Evolutionary conservation across 2,797 vertebrate genomes (phyloP).

Genomic region (Melanotaenia nigrans): DNA sequence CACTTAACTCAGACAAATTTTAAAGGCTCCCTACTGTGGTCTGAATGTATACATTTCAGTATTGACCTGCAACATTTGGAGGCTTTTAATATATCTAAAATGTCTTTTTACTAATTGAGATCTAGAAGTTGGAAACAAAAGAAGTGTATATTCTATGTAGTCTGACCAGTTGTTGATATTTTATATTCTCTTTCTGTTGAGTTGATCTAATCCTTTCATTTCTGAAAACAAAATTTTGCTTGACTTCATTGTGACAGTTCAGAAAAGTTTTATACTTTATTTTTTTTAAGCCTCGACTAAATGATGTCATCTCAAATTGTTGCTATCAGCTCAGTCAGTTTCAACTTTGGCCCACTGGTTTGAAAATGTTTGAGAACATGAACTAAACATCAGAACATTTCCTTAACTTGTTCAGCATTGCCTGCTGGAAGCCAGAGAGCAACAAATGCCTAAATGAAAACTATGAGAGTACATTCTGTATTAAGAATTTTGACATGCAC

Average conservation of each 20-base stretch:
- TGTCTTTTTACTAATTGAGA: not conserved
- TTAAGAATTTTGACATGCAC: constrained; percentile 21
- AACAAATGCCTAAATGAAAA: constrained; percentile 46
- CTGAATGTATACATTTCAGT: not conserved
- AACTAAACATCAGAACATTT: constrained; percentile 4
- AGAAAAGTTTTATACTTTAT: not conserved
- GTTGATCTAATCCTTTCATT: constrained; percentile 7
- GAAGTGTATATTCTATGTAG: not conserved
- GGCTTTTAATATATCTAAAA: constrained; percentile 2
- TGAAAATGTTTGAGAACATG: constrained; percentile 7
- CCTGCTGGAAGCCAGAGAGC: constrained; percentile 8
- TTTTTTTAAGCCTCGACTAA: not conserved
- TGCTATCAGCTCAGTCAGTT: not conserved
- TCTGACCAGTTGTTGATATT: not conserved
- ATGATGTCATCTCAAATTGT: not conserved
- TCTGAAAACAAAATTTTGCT: not conserved
- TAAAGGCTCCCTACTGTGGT: not conserved
- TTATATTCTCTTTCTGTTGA: not conserved
- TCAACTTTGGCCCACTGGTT: not conserved
- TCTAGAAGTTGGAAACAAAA: not conserved
- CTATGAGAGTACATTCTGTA: constrained; percentile 25
- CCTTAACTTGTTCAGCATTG: not conserved
- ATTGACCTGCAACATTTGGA: not conserved
- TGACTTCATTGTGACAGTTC: not conserved
- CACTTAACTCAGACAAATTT: not conserved